phyloP scores from a whole-genome alignment of 2,888 invertebrate species.

The Andrena hattorfiana region DNA sequence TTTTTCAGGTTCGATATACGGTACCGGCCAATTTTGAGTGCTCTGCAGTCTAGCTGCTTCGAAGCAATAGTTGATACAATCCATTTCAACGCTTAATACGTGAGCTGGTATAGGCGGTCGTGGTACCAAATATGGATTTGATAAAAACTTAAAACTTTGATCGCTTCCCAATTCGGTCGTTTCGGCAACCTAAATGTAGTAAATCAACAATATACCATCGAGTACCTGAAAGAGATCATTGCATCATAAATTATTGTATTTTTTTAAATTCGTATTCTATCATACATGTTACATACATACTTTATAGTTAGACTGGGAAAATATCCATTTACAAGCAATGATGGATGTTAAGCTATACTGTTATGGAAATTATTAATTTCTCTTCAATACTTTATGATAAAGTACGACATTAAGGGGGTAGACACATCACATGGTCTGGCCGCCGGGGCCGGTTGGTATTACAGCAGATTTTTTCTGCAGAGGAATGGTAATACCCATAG shows the following conservation, averaged over 20 bases:
- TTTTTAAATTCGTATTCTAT: no score
- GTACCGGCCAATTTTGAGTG: conserved; percentile 89
- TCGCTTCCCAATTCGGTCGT: conserved; percentile 57
- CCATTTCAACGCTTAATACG: conserved; percentile 75
- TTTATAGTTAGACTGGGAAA: conserved; percentile 96
- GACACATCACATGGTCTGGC: no score
- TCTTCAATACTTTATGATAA: no score
- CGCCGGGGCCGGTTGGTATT: no score
- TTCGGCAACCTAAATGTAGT: no score
- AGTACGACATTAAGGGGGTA: no score
- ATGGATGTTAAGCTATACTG: conserved; percentile 88
- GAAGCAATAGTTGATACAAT: conserved; percentile 79
- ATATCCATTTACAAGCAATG: conserved; percentile 95
- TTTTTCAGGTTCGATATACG: conserved; percentile 87
- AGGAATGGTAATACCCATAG: no score
- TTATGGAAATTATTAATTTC: conserved; percentile 92
- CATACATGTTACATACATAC: conserved; percentile 86
- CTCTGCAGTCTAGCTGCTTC: conserved; percentile 89
- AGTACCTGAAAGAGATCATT: no score
- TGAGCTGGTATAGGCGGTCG: conserved; percentile 31
- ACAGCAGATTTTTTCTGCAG: no score
- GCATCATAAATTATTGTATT: no score
- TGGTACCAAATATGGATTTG: conserved; percentile 54
- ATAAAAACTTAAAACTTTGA: conserved; percentile 70
- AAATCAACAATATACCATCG: no score